phyloP scores from a whole-genome alignment of 2,113 vertebrate genomes.

The Menidia beryllina region DNA sequence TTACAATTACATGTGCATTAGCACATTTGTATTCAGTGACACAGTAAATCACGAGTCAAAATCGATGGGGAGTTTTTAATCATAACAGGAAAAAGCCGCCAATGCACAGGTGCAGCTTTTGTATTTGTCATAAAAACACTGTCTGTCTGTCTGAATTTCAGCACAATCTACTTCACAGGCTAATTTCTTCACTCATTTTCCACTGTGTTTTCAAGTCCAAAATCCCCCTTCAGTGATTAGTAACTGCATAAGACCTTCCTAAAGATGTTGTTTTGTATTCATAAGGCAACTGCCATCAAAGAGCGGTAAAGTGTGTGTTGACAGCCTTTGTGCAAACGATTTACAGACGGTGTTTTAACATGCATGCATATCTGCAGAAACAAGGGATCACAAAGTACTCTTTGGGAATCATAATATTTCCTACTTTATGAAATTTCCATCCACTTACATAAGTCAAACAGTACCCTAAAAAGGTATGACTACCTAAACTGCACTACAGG shows the following conservation, averaged over 20 bases:
- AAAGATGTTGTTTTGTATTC: conserved; percentile 51
- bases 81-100: conserved; percentile 8
- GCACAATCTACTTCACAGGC: conserved; percentile 48
- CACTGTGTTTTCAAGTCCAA: conserved; percentile 50
- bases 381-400: conserved; percentile 45
- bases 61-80: conserved; percentile 8
- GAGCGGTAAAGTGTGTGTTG: conserved; percentile 28
- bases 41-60: not conserved
- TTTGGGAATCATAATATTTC: conserved; percentile 51
- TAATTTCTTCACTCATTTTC: conserved; percentile 56
- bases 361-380: conserved; percentile 40
- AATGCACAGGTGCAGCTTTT: conserved; percentile 15
- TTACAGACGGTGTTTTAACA: conserved; percentile 30
- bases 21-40: not conserved
- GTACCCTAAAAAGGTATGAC: conserved; percentile 59
- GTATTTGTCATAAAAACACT: conserved; percentile 39
- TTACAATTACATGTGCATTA: conserved; percentile 1
- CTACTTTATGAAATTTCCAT: conserved; percentile 57
- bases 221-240: conserved; percentile 47
- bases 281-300: conserved; percentile 40
- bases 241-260: conserved; percentile 55
- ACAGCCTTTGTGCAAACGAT: conserved; percentile 50
- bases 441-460: conserved; percentile 58
- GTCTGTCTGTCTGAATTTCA: conserved; percentile 34
- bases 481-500: conserved; percentile 68